Conservation (phyloP, 2,113 vertebrate genomes). For the Ornithorhynchus anatinus region DNA sequence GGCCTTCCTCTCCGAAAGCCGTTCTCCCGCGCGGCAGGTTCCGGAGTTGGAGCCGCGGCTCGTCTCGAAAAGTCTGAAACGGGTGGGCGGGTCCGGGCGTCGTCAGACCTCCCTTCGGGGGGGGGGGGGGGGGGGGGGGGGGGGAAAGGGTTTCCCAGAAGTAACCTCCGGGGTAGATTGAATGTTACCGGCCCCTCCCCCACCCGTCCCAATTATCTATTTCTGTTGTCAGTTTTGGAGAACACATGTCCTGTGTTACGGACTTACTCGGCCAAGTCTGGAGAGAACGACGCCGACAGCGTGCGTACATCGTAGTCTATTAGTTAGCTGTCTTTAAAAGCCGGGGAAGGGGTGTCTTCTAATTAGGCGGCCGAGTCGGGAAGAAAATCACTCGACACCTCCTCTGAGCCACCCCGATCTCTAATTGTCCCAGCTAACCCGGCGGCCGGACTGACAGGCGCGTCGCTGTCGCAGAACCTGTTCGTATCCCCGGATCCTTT, state of each 20-base stretch:
- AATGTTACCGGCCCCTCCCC: constrained; percentile 12
- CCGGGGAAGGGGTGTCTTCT: constrained; percentile 33
- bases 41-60: too few species aligned
- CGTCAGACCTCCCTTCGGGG: neutral
- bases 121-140: too few species aligned
- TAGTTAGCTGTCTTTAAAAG: constrained; percentile 36
- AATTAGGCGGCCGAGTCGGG: constrained; percentile 43
- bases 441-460: neutral
- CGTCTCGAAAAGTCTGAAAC: neutral
- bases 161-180: neutral
- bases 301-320: neutral
- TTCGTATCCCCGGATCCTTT: neutral
- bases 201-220: neutral
- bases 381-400: constrained; percentile 30
- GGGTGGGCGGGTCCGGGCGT: neutral
- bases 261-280: neutral
- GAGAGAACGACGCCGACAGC: neutral
- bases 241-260: neutral
- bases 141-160: neutral
- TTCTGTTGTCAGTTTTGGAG: neutral
- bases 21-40: too few species aligned
- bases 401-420: constrained; percentile 23
- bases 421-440: constrained; percentile 20
- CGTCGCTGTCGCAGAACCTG: neutral
- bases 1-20: too few species aligned